A percentile compares a stretch with the other conserved stretches of the same genome.
Conservation (phyloP, 2,888 invertebrate genomes). For the Spisula subtruncata region DNA sequence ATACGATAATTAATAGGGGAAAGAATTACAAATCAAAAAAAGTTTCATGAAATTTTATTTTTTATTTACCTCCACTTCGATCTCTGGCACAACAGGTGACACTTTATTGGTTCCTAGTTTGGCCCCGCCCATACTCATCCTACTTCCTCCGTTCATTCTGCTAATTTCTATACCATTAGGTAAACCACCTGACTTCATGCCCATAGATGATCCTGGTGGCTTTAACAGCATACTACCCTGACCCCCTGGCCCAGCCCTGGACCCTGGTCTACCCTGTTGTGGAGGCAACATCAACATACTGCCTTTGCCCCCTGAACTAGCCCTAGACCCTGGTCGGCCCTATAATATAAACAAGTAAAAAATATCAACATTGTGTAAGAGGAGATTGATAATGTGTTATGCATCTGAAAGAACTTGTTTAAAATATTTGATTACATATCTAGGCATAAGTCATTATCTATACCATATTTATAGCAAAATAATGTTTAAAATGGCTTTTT, state of each 20-base stretch:
- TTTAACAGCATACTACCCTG: constrained; percentile 16
- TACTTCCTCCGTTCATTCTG: constrained; percentile 42
- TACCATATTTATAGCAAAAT: too few species aligned
- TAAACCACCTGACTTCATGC: constrained; percentile 13
- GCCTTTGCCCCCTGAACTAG: neutral
- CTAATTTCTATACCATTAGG: constrained; percentile 68
- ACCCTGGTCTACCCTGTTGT: neutral
- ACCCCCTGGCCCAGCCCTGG: neutral
- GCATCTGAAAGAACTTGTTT: too few species aligned
- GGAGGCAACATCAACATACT: neutral
- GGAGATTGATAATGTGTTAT: too few species aligned
- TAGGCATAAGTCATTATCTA: too few species aligned
- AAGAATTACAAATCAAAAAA: too few species aligned
- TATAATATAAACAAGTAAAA: neutral
- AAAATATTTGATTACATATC: too few species aligned
- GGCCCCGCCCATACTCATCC: constrained; percentile 54
- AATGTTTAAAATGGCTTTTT: too few species aligned
- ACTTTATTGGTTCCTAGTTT: constrained; percentile 50
- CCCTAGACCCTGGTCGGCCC: constrained; percentile 23
- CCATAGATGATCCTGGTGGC: neutral
- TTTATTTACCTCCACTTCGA: constrained; percentile 68
- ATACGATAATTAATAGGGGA: too few species aligned
- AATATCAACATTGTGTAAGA: too few species aligned
- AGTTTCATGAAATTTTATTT: too few species aligned
- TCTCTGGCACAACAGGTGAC: constrained; percentile 45